phyloP scores from a whole-genome alignment of 2,888 invertebrate species.

The Pyrocoelia pectoralis region DNA sequence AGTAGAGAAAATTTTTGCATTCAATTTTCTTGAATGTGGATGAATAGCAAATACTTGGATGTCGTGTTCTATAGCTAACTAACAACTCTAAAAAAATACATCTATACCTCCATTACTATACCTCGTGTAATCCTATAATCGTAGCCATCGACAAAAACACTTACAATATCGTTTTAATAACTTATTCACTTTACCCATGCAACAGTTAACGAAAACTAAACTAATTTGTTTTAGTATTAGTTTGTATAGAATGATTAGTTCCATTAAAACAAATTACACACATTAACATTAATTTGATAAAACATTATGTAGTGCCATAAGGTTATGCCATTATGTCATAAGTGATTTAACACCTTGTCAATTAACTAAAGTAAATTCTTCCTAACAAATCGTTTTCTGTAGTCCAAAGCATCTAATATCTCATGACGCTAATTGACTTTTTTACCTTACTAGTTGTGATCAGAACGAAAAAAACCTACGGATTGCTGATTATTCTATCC shows the following conservation, averaged over 20 bases:
- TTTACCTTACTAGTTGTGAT: too few relatives aligned
- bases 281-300: slow-evolving; percentile 25
- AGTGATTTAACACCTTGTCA: slow-evolving; percentile 2
- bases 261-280: slow-evolving; percentile 26
- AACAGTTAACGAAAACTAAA: slow-evolving; percentile 23
- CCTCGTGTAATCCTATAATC: neutral
- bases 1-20: too few relatives aligned
- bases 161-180: neutral
- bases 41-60: too few relatives aligned
- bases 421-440: too few relatives aligned
- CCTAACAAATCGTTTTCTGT: too few relatives aligned
- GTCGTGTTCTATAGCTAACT: too few relatives aligned
- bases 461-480: too few relatives aligned
- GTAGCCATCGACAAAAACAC: neutral
- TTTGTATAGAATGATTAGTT: slow-evolving; percentile 22
- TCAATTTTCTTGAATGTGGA: too few relatives aligned
- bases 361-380: neutral
- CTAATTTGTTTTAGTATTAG: slow-evolving; percentile 20
- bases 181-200: slow-evolving; percentile 6
- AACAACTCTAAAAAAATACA: too few relatives aligned
- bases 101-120: too few relatives aligned
- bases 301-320: slow-evolving; percentile 17
- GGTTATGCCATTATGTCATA: slow-evolving; percentile 2
- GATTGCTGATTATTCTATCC: too few relatives aligned
- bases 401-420: too few relatives aligned